phyloP scores from a whole-genome alignment of 2,888 invertebrate genomes.

The Agrochola lota region DNA sequence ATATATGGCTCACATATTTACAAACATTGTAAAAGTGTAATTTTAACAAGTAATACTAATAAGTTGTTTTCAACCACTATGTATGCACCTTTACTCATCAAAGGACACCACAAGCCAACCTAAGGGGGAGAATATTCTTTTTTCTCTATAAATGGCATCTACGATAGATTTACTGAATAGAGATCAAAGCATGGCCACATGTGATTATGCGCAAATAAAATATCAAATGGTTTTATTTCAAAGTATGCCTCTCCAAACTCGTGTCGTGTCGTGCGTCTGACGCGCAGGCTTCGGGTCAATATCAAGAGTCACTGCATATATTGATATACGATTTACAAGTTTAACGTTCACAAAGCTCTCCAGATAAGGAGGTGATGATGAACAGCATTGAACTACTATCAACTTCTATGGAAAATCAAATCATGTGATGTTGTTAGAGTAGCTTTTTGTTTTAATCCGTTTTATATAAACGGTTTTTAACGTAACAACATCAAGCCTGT shows the following conservation, averaged over 20 bases:
- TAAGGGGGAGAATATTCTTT: background rate
- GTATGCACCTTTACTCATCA: background rate
- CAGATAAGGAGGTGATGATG: background rate
- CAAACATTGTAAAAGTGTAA: too few relatives aligned
- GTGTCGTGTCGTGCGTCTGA: background rate
- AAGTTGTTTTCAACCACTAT: background rate
- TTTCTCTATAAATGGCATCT: background rate
- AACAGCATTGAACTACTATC: background rate
- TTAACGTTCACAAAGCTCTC: background rate
- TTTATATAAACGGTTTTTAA: background rate
- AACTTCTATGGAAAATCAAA: background rate
- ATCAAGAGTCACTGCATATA: slow-evolving; percentile 40
- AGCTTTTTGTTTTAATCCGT: background rate
- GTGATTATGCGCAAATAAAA: background rate
- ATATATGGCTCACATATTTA: too few relatives aligned
- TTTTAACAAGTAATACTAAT: too few relatives aligned
- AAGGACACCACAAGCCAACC: background rate
- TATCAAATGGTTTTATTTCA: background rate
- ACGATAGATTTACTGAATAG: background rate
- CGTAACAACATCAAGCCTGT: background rate
- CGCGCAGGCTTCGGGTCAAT: slow-evolving; percentile 12
- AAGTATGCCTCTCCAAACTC: background rate
- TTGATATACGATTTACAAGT: slow-evolving; percentile 12
- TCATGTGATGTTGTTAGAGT: background rate
- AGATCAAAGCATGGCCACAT: background rate